Evolutionary conservation across 37 sponge, comb jelly and placozoan genomes (phyloP).

Genomic region (Haliclona indistincta): DNA sequence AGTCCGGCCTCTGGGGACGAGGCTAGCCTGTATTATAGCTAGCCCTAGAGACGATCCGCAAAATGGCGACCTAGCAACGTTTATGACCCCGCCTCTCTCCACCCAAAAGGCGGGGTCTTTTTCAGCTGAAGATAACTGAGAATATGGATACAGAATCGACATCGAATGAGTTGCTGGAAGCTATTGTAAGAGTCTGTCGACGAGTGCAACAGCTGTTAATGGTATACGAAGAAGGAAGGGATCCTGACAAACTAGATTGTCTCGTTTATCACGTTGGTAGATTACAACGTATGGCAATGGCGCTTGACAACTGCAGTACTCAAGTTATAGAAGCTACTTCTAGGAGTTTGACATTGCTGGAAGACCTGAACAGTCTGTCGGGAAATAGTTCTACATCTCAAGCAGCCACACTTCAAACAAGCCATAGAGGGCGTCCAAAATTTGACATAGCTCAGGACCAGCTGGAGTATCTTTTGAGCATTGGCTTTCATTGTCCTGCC

Average conservation of each 20-base stretch:
- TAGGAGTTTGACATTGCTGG: slow-evolving; percentile 8
- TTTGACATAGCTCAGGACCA: slow-evolving; percentile 23
- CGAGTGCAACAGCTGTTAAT: not conserved
- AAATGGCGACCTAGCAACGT: no score
- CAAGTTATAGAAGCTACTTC: not conserved
- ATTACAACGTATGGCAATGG: not conserved
- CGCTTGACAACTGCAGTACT: not conserved
- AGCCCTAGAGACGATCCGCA: no score
- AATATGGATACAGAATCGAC: no score
- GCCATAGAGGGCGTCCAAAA: slow-evolving; percentile 16
- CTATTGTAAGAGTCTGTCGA: not conserved
- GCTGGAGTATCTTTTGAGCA: slow-evolving; percentile 20
- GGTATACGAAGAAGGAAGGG: not conserved
- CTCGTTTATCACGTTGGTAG: slow-evolving; percentile 9
- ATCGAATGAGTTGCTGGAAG: not conserved
- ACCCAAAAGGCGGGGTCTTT: no score
- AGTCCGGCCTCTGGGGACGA: no score
- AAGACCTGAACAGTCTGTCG: not conserved
- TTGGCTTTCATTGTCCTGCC: not conserved
- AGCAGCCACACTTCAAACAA: not conserved
- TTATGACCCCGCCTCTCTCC: no score
- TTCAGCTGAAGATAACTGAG: no score
- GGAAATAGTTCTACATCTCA: not conserved
- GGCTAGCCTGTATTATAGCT: no score
- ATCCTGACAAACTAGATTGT: not conserved